phyloP scores from a whole-genome alignment of 1,140 invertebrate species.

The Gonioctena quinquepunctata region DNA sequence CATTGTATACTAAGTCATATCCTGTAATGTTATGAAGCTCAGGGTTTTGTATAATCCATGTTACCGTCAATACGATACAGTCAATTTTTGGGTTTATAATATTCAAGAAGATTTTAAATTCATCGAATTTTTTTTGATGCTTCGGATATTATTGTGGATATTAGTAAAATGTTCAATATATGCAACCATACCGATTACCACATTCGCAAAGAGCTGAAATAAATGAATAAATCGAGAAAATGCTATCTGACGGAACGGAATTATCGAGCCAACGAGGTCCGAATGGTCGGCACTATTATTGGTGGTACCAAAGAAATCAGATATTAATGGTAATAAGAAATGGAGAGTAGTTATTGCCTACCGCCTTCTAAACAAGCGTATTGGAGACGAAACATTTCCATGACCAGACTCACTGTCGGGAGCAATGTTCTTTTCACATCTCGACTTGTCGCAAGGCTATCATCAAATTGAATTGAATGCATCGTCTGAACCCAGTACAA shows the following conservation, averaged over 20 bases:
- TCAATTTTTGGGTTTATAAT: no score
- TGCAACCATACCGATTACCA: conserved; percentile 46
- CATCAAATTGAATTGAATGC: conserved; percentile 54
- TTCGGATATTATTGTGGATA: no score
- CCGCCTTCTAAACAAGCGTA: conserved; percentile 28
- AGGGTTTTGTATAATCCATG: no score
- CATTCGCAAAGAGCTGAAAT: conserved; percentile 35
- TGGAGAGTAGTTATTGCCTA: conserved; percentile 38
- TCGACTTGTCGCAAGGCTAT: conserved; percentile 50
- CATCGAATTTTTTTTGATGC: no score
- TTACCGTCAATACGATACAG: no score
- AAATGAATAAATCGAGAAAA: conserved; percentile 24
- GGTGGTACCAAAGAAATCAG: conserved; percentile 39
- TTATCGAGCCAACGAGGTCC: conserved; percentile 38
- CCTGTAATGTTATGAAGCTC: no score
- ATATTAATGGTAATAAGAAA: conserved; percentile 29
- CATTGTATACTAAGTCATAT: no score
- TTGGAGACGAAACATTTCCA: conserved; percentile 39
- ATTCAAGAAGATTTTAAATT: no score
- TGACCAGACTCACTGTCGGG: conserved; percentile 34
- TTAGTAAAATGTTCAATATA: no score
- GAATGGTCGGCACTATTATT: conserved; percentile 39
- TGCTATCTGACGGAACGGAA: conserved; percentile 32
- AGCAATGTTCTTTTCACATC: conserved; percentile 33
- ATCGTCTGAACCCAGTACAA: conserved; percentile 41